Evolutionary conservation across 2,797 vertebrate genomes (phyloP).

Genomic region (Falco rusticolus): DNA sequence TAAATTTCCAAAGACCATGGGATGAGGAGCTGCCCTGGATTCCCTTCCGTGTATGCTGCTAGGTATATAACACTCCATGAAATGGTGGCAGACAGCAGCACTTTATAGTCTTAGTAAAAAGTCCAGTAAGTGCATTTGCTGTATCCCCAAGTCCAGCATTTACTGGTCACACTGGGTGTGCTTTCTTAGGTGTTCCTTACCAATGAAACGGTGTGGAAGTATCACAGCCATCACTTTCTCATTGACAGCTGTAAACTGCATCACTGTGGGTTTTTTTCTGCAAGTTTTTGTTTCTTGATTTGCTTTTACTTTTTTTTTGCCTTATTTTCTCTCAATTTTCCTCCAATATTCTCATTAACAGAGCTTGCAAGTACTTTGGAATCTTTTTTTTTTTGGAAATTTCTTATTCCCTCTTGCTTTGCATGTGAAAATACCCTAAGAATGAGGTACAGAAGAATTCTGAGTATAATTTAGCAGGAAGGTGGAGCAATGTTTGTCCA

Average conservation of each 20-base stretch:
- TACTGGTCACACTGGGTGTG: not conserved
- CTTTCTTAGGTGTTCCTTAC: not conserved
- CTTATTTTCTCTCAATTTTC: not conserved
- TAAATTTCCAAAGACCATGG: not conserved
- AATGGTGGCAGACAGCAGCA: not conserved
- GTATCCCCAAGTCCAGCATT: not conserved
- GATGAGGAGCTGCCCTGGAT: not conserved
- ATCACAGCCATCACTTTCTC: not conserved
- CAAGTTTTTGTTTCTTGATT: not conserved
- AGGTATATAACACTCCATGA: not conserved
- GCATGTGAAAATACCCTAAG: not conserved
- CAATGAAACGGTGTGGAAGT: not conserved
- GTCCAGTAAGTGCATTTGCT: not conserved
- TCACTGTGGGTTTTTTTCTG: fast-evolving
- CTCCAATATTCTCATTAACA: not conserved
- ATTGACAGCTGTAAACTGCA: not conserved
- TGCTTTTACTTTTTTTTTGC: not conserved
- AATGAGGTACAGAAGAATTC: not conserved
- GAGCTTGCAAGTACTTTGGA: not conserved
- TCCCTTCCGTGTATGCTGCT: not conserved
- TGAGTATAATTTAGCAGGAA: not conserved
- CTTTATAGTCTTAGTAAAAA: not conserved
- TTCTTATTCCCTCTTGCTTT: not conserved
- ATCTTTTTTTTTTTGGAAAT: not conserved
- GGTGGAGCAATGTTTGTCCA: not conserved